Evolutionary conservation across 2,888 invertebrate genomes (phyloP).

Genomic region (Maniola hyperantus): DNA sequence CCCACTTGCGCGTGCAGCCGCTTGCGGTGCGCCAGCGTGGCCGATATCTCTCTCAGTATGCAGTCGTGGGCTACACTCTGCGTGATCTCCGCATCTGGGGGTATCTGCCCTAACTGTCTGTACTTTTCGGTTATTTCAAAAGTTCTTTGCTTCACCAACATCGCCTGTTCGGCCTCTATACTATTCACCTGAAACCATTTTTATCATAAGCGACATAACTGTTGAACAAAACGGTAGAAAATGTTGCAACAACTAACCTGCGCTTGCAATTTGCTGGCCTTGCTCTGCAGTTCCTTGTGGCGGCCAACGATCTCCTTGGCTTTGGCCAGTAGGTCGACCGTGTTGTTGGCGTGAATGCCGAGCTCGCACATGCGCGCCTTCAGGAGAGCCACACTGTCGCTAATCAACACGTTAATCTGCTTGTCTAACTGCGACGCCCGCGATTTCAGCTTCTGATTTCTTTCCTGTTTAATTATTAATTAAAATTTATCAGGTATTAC

Average conservation of each 20-base stretch:
- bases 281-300: conserved; percentile 95
- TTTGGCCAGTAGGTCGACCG: conserved; percentile 91
- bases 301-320: conserved; percentile 96
- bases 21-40: conserved; percentile 91
- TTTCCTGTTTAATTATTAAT: conserved; percentile 77
- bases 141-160: conserved; percentile 87
- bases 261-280: conserved; percentile 92
- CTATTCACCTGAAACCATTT: conserved; percentile 75
- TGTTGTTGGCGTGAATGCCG: conserved; percentile 93
- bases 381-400: conserved; percentile 94
- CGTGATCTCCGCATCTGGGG: conserved; percentile 83
- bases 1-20: conserved; percentile 91
- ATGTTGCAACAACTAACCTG: conserved; percentile 82
- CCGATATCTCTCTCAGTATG: conserved; percentile 92
- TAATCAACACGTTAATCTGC: conserved; percentile 95
- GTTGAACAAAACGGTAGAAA: conserved; percentile 1
- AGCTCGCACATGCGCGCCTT: conserved; percentile 96
- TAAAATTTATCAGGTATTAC: neutral
- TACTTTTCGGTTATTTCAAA: conserved; percentile 90
- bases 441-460: conserved; percentile 90
- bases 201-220: conserved; percentile 28
- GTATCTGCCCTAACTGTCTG: conserved; percentile 79
- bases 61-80: conserved; percentile 89
- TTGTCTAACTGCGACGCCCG: conserved; percentile 95
- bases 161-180: conserved; percentile 90